Evolutionary conservation across 2,113 vertebrate species (phyloP).

Genomic region (Siniperca chuatsi): DNA sequence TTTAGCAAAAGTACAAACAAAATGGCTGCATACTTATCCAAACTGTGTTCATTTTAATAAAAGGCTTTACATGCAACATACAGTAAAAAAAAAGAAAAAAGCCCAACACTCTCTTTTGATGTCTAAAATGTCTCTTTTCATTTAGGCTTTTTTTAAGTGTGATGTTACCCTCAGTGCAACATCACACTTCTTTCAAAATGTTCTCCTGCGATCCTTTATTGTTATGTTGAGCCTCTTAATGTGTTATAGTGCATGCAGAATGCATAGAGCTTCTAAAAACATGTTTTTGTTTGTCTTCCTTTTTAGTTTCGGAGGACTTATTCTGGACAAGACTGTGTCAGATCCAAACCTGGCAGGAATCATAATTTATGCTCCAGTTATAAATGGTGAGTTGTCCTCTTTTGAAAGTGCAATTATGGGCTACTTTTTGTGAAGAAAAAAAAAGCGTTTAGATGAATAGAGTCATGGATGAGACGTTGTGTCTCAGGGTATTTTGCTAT

Average conservation of each 20-base stretch:
- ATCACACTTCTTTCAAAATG: not conserved
- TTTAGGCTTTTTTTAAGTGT: not conserved
- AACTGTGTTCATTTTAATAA: not conserved
- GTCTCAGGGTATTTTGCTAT: not conserved
- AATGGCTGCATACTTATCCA: not conserved
- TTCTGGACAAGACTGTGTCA: slow-evolving; percentile 93
- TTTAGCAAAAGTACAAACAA: not conserved
- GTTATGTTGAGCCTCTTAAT: not conserved
- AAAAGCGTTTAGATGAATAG: not conserved
- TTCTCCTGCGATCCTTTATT: not conserved
- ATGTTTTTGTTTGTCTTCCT: slow-evolving; percentile 52
- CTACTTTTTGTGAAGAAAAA: not conserved
- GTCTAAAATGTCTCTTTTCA: not conserved
- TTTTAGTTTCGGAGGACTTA: slow-evolving; percentile 94
- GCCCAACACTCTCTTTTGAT: no score
- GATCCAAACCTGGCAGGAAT: slow-evolving; percentile 93
- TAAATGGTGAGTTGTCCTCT: slow-evolving; percentile 89
- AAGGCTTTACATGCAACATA: not conserved
- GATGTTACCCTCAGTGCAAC: not conserved
- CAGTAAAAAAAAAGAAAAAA: not conserved
- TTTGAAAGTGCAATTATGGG: not conserved
- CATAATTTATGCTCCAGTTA: slow-evolving; percentile 94
- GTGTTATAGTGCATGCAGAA: not conserved
- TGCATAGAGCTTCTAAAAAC: not conserved
- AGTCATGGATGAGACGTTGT: not conserved